phyloP scores from a whole-genome alignment of 2,797 vertebrate species.

The Momotus momota region DNA sequence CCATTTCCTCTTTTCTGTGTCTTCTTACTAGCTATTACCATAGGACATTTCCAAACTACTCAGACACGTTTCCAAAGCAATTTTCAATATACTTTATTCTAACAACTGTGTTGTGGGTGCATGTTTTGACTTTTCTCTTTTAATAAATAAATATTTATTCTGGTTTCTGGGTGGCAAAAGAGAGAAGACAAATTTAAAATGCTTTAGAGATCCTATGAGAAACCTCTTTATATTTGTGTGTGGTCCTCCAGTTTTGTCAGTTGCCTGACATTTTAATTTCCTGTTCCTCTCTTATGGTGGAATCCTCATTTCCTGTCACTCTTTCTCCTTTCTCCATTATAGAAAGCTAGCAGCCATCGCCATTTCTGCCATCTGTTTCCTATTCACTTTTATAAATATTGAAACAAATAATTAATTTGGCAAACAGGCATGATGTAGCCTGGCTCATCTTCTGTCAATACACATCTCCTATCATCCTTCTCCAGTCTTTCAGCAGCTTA shows the following conservation, averaged over 20 bases:
- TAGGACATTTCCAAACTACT: neutral
- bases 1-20: neutral
- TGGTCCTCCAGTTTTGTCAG: slow-evolving; percentile 69
- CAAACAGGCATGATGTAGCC: slow-evolving; percentile 22
- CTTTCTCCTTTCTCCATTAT: slow-evolving; percentile 43
- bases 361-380: slow-evolving; percentile 72
- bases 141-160: neutral
- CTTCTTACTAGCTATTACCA: neutral
- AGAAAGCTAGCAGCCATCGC: slow-evolving; percentile 58
- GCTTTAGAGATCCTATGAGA: neutral
- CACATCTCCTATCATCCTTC: slow-evolving; percentile 46
- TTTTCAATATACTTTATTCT: neutral
- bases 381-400: slow-evolving; percentile 71
- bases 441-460: slow-evolving; percentile 57
- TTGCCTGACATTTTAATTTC: slow-evolving; percentile 77
- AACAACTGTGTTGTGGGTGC: neutral
- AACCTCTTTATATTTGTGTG: slow-evolving; percentile 18
- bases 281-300: slow-evolving; percentile 67
- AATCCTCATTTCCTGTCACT: slow-evolving; percentile 67
- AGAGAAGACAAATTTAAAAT: neutral
- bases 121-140: neutral
- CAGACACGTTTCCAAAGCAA: neutral
- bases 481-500: neutral
- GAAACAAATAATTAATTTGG: slow-evolving; percentile 70
- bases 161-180: slow-evolving; percentile 11